Percentiles rank a stretch among this genome's conserved stretches.
Conservation (phyloP, 1,140 invertebrate species). For the Phenacoccus solenopsis region DNA sequence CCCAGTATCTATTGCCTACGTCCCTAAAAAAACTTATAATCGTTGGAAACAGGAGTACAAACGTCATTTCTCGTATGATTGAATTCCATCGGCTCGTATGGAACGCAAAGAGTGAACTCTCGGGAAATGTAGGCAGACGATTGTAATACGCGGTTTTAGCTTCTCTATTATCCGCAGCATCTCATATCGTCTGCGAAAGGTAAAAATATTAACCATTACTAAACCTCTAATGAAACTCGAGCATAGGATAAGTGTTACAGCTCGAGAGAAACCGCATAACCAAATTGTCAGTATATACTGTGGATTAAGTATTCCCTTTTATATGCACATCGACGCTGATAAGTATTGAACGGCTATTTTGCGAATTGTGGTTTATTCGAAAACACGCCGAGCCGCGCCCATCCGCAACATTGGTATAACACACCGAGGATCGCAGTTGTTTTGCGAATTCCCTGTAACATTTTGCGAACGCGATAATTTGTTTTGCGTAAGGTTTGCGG, state of each 20-base stretch:
- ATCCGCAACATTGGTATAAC: background rate
- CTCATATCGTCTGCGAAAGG: too few relatives aligned
- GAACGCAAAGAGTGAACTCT: too few relatives aligned
- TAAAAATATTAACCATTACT: background rate
- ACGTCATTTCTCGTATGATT: too few relatives aligned
- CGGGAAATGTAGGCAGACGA: too few relatives aligned
- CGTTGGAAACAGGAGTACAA: too few relatives aligned
- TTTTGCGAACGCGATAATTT: background rate
- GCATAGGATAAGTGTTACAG: background rate
- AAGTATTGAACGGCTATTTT: slow-evolving; percentile 2
- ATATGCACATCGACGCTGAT: background rate
- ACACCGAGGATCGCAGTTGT: background rate
- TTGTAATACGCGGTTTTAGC: too few relatives aligned
- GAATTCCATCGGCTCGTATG: too few relatives aligned
- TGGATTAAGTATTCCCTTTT: slow-evolving; percentile 2
- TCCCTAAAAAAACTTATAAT: too few relatives aligned
- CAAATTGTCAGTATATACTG: background rate
- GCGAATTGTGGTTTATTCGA: background rate
- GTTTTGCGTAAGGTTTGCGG: background rate
- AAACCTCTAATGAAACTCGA: background rate
- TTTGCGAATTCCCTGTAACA: background rate
- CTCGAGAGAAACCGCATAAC: background rate
- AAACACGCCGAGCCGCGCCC: background rate
- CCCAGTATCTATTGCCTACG: too few relatives aligned
- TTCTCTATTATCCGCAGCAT: too few relatives aligned